A percentile compares a stretch with the other conserved stretches of the same genome.
These are phyloP conservation scores for Manduca sexta DNA, from an alignment of 1,140 invertebrate genomes.

Conservation along the genomic window DNA sequence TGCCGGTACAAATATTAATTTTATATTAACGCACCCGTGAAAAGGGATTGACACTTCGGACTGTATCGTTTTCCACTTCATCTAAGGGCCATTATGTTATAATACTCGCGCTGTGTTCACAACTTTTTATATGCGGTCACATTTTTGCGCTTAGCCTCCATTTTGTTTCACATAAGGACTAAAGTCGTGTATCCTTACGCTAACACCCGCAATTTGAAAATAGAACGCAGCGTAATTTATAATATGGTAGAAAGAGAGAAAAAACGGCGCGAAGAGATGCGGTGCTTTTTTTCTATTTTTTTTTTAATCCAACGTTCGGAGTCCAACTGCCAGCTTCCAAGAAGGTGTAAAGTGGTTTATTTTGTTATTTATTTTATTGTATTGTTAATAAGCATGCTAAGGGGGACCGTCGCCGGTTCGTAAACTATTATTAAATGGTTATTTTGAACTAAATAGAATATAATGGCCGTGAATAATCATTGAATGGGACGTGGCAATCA, in stretches of 20 bases:
- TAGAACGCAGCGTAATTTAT: slow-evolving; percentile 17
- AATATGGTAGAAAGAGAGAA: slow-evolving; percentile 26
- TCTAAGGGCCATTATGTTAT: slow-evolving; percentile 51
- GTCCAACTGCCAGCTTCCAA: slow-evolving; percentile 63
- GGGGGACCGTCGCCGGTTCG: slow-evolving; percentile 46
- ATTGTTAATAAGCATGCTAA: slow-evolving; percentile 71
- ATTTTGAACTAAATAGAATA: slow-evolving; percentile 72
- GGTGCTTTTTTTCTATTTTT: slow-evolving; percentile 40
- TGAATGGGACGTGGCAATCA: slow-evolving; percentile 60
- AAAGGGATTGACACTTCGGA: slow-evolving; percentile 65
- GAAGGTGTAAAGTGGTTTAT: slow-evolving; percentile 72
- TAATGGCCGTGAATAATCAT: slow-evolving; percentile 67
- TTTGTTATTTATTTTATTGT: slow-evolving; percentile 73
- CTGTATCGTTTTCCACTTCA: slow-evolving; percentile 69
- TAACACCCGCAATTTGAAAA: not conserved
- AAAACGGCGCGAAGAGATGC: slow-evolving; percentile 29
- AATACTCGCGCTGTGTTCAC: slow-evolving; percentile 19
- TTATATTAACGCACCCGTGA: slow-evolving; percentile 61
- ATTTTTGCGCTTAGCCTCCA: no score
- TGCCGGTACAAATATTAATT: slow-evolving; percentile 61
- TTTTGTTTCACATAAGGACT: slow-evolving; percentile 10
- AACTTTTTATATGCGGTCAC: no score
- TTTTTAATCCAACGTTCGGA: slow-evolving; percentile 30
- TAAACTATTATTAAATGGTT: slow-evolving; percentile 70
- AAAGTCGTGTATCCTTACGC: slow-evolving; percentile 9